These are phyloP conservation scores for Pungitius pungitius DNA, from an alignment of 2,113 vertebrate species.

Conservation along the genomic window DNA sequence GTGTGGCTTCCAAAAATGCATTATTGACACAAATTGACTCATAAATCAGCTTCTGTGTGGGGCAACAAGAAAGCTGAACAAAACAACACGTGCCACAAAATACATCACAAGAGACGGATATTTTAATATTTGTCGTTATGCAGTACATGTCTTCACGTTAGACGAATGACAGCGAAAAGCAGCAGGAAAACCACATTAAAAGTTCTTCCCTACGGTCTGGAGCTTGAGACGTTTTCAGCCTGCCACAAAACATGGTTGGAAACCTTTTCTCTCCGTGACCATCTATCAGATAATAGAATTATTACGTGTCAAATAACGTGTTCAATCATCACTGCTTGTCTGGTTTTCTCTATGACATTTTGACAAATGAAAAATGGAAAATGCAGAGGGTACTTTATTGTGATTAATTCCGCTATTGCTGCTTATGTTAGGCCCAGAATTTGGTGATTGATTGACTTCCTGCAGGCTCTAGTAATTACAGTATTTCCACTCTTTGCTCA, in stretches of 20 bases:
- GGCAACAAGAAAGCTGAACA: not conserved
- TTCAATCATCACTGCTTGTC: conserved; percentile 47
- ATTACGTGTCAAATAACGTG: conserved; percentile 47
- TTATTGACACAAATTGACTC: conserved; percentile 51
- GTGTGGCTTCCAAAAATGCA: conserved; percentile 45
- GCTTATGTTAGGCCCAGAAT: conserved; percentile 19
- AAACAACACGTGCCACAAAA: not conserved
- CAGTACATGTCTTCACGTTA: not conserved
- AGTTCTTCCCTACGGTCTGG: not conserved
- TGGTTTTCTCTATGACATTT: conserved; percentile 47
- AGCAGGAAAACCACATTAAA: not conserved
- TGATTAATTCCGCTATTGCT: conserved; percentile 50
- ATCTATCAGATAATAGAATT: conserved; percentile 37
- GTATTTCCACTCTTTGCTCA: conserved; percentile 45
- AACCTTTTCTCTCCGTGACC: conserved; percentile 10
- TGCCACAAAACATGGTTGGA: not conserved
- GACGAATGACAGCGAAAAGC: not conserved
- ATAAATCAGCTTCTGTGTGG: conserved; percentile 40
- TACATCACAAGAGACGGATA: not conserved
- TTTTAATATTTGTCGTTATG: conserved; percentile 7
- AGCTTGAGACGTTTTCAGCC: not conserved
- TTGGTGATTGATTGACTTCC: conserved; percentile 49
- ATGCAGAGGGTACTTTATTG: conserved; percentile 40
- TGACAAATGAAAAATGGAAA: conserved; percentile 54
- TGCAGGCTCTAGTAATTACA: conserved; percentile 32